Evolutionary conservation across 2,797 vertebrate genomes (phyloP).

Genomic region (Tamandua tetradactyla): DNA sequence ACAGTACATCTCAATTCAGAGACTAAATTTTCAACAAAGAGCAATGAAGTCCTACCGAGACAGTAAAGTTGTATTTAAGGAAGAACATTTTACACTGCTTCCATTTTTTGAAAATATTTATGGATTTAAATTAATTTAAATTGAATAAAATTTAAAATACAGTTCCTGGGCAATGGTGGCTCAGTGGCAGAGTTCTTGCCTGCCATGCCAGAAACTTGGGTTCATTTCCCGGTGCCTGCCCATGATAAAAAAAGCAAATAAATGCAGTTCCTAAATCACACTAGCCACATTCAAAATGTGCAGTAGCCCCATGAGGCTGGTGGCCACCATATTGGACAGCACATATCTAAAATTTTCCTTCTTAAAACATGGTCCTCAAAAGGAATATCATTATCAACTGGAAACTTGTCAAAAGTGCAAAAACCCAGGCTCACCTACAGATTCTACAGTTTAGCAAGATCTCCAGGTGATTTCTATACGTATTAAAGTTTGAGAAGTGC

Average conservation of each 20-base stretch:
- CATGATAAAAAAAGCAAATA: no score
- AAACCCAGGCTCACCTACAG: not conserved
- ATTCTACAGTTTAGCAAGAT: not conserved
- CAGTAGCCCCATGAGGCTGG: not conserved
- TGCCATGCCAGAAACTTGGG: no score
- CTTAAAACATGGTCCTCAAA: not conserved
- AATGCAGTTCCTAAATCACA: not conserved
- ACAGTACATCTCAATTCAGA: not conserved
- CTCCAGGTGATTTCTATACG: not conserved
- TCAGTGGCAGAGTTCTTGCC: no score
- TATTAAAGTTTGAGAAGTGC: not conserved
- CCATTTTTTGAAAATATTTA: not conserved
- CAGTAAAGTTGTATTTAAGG: not conserved
- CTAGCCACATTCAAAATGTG: not conserved
- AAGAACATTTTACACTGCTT: not conserved
- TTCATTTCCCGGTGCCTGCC: no score
- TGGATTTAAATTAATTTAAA: slow-evolving; percentile 25
- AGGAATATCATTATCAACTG: not conserved
- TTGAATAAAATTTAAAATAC: not conserved
- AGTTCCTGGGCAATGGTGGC: no score
- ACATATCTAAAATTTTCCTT: not conserved
- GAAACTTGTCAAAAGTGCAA: not conserved
- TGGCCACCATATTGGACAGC: not conserved
- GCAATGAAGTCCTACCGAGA: not conserved
- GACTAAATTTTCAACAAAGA: not conserved